phyloP scores from a whole-genome alignment of 2,797 vertebrate genomes.

The Anguilla obscura region DNA sequence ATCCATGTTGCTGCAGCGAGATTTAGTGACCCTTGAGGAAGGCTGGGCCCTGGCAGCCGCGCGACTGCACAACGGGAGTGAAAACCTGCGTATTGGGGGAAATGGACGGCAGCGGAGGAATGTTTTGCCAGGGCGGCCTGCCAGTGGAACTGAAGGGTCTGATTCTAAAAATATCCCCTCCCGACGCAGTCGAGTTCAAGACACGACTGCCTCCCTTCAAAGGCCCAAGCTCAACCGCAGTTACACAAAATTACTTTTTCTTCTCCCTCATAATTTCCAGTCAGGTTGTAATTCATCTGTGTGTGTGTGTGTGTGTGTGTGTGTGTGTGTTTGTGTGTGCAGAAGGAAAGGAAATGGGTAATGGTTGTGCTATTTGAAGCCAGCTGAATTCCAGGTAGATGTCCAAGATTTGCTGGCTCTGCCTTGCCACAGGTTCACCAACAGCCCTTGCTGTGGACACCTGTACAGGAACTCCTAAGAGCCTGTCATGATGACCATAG shows the following conservation, averaged over 20 bases:
- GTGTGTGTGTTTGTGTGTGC: slow-evolving; percentile 61
- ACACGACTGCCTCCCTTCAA: slow-evolving; percentile 52
- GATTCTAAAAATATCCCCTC: slow-evolving; percentile 71
- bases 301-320: slow-evolving; percentile 63
- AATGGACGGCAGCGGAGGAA: slow-evolving; percentile 71
- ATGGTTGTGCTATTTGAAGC: slow-evolving; percentile 69
- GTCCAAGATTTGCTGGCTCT: slow-evolving; percentile 56
- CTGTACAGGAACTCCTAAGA: slow-evolving; percentile 50
- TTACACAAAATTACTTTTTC: slow-evolving; percentile 70
- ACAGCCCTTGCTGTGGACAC: slow-evolving; percentile 63
- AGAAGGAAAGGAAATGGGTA: slow-evolving; percentile 57
- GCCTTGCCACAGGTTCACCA: slow-evolving; percentile 67
- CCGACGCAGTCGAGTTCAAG: slow-evolving; percentile 58
- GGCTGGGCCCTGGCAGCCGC: slow-evolving; percentile 54
- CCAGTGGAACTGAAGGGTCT: slow-evolving; percentile 63
- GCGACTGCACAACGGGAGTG: slow-evolving; percentile 57
- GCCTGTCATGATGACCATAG: slow-evolving; percentile 60
- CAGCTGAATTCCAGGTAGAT: slow-evolving; percentile 68
- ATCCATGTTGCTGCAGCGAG: slow-evolving; percentile 40
- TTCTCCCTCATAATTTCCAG: slow-evolving; percentile 75
- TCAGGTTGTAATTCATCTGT: slow-evolving; percentile 72
- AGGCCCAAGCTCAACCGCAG: slow-evolving; percentile 65
- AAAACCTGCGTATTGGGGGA: slow-evolving; percentile 64
- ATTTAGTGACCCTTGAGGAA: slow-evolving; percentile 60
- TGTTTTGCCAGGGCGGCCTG: slow-evolving; percentile 66